Evolutionary conservation across 1,140 invertebrate species (phyloP), one percentile per base, ranked within the genome.

Genomic region (Gryllus bimaculatus): DNA sequence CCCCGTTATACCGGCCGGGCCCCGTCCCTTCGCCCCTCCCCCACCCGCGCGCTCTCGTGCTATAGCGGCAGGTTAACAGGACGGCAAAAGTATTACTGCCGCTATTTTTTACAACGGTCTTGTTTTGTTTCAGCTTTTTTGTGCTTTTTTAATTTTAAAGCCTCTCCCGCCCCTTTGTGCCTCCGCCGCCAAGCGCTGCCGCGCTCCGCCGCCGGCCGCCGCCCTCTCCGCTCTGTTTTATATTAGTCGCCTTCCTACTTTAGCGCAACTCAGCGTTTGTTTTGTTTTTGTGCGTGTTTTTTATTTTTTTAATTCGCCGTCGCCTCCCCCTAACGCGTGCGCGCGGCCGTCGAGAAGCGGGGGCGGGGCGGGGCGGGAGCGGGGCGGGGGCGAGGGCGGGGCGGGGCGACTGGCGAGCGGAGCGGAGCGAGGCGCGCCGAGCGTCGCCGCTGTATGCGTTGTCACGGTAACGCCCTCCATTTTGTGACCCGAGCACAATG

Each of bases 11-110:
- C 18, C 18, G 54, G 10, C 10, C 54, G 10, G 54, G 2, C 54
- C 54, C 7, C 54, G 54, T 66, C 10, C 18, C 10, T 66, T 10
- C 54, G 54, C 10, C 54, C 54, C 54, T 2, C 10, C 54, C 18
- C 54, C 54, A 3, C 18, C 0, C 10, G 2, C 10, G 7, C 54
- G 2, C 54, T 1, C 15, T 54, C 15, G 54, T 66, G 54, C 54
- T 10, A 18, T 18, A 18, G 54, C 54, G 54, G 54, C 54, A 66
- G n/a, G 54, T 66, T 66, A 66, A 66, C 54, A 13, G 54, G 54
- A 66, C n/a, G 54, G 54, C 54, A 66, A 66, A 66, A 66, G 54
- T 66, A 66, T 66, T 66, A 66, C 54, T 66, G n/a, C 54, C 54
- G 54, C 54, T 66, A 3, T 66, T 66, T 66, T 3, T 66, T 66